Evolutionary conservation across 2,888 invertebrate genomes (phyloP), one percentile per base, ranked within the genome.

Genomic region (Malacosoma neustria): DNA sequence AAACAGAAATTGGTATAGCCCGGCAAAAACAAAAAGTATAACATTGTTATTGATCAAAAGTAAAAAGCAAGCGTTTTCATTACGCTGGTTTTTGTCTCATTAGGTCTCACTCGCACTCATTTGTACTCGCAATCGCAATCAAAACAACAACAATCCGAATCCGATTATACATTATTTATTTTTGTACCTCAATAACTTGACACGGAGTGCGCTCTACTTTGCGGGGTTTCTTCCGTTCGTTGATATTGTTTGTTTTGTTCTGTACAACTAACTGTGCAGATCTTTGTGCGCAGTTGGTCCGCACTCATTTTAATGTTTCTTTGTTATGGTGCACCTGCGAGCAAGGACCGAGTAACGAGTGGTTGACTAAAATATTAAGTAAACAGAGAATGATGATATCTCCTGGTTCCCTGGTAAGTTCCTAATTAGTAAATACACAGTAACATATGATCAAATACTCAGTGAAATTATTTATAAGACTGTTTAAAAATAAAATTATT

Each of bases 361-460:
- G n/a, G n/a, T n/a, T n/a, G n/a, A n/a, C n/a, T n/a, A n/a, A n/a
- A n/a, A n/a, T n/a, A n/a, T n/a, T n/a, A n/a, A n/a, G n/a, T n/a
- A n/a, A n/a, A n/a, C n/a, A n/a, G n/a, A n/a, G n/a, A n/a, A n/a
- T n/a, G n/a, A 61, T 61, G 62, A 51, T 57, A 42, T 57, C 61
- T 40, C 53, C 56, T 4, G 37, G 54, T n/a, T 45, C 57, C 33
- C 41, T 59, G 55, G 61, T 58, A 34, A 49, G 57, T 61, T n/a
- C n/a, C n/a, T n/a, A n/a, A n/a, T n/a, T n/a, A n/a, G n/a, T n/a
- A n/a, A n/a, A n/a, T n/a, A n/a, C n/a, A n/a, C n/a, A n/a, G n/a
- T n/a, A n/a, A n/a, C n/a, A n/a, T n/a, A n/a, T n/a, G n/a, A n/a
- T n/a, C n/a, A n/a, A n/a, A n/a, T n/a, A n/a, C n/a, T n/a, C n/a